Evolutionary conservation across 2,888 invertebrate genomes (phyloP).

Genomic region (Tethea ocularis): DNA sequence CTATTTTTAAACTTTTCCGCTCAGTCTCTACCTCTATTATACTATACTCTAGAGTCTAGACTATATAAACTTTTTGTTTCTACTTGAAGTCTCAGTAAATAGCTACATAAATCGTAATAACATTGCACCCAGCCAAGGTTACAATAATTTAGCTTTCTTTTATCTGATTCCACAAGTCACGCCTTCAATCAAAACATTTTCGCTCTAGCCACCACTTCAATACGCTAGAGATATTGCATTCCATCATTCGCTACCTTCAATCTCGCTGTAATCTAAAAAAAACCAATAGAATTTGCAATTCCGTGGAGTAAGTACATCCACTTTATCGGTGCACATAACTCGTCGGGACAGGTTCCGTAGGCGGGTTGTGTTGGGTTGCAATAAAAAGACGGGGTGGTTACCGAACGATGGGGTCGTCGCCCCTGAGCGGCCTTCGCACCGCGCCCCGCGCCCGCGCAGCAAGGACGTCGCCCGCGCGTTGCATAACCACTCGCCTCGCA

Average conservation of each 20-base stretch:
- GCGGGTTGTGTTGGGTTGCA: slow-evolving; percentile 46
- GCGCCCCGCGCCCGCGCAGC: slow-evolving; percentile 51
- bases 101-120: background rate
- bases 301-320: slow-evolving; percentile 53
- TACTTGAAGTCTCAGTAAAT: background rate
- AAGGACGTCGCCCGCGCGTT: slow-evolving; percentile 76
- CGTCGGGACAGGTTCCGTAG: slow-evolving; percentile 59
- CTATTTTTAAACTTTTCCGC: too few relatives aligned
- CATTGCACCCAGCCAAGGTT: background rate
- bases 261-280: slow-evolving; percentile 31
- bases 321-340: slow-evolving; percentile 63
- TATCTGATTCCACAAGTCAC: slow-evolving; percentile 8
- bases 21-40: too few relatives aligned
- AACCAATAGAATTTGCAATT: slow-evolving; percentile 51
- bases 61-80: too few relatives aligned
- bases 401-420: slow-evolving; percentile 61
- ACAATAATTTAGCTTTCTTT: slow-evolving; percentile 2
- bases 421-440: slow-evolving; percentile 74
- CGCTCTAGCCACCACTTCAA: background rate
- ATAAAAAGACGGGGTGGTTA: slow-evolving; percentile 61
- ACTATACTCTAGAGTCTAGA: too few relatives aligned
- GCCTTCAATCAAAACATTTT: slow-evolving; percentile 10
- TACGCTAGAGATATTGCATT: slow-evolving; percentile 18
- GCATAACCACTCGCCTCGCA: slow-evolving; percentile 69
- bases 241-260: slow-evolving; percentile 9